phyloP scores from a whole-genome alignment of 2,797 vertebrate species.

The Gobionotothen gibberifrons region DNA sequence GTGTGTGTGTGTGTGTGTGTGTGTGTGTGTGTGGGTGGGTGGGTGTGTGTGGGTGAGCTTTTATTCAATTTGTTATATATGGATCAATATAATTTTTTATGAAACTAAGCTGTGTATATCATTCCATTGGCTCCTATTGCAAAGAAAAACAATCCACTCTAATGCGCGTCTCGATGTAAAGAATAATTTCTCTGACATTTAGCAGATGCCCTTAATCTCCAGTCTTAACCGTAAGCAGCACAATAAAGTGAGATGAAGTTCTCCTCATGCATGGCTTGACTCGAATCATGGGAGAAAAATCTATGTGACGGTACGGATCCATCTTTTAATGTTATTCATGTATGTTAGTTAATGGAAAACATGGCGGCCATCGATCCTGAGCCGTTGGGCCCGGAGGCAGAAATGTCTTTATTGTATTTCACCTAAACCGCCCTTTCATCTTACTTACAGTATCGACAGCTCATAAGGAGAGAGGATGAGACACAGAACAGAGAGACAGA shows the following conservation, averaged over 20 bases:
- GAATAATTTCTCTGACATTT: slow-evolving; percentile 34
- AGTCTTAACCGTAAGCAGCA: slow-evolving; percentile 3
- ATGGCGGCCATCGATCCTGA: slow-evolving; percentile 75
- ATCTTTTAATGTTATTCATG: slow-evolving; percentile 69
- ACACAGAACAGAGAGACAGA: slow-evolving; percentile 28
- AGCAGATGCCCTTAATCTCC: slow-evolving; percentile 24
- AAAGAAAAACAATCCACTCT: slow-evolving; percentile 35
- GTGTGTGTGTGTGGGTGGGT: slow-evolving; percentile 26
- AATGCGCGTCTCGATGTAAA: slow-evolving; percentile 20
- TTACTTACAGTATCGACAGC: slow-evolving; percentile 78
- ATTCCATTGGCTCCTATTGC: slow-evolving; percentile 10
- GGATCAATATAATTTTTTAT: slow-evolving; percentile 36
- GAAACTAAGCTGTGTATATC: slow-evolving; percentile 17
- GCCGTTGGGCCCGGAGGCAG: slow-evolving; percentile 64
- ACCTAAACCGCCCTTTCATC: slow-evolving; percentile 80
- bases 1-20: slow-evolving; percentile 19
- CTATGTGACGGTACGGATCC: slow-evolving; percentile 55
- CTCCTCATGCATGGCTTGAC: slow-evolving; percentile 32
- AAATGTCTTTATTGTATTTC: slow-evolving; percentile 85
- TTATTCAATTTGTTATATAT: slow-evolving; percentile 26
- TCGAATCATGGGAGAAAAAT: slow-evolving; percentile 56
- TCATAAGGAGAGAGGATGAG: slow-evolving; percentile 42
- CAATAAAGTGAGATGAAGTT: slow-evolving; percentile 26
- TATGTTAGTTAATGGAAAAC: slow-evolving; percentile 81
- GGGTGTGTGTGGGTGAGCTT: slow-evolving; percentile 1